These are phyloP conservation scores for Ailurus styani DNA, from an alignment of 2,113 vertebrate genomes.

Conservation along the genomic window DNA sequence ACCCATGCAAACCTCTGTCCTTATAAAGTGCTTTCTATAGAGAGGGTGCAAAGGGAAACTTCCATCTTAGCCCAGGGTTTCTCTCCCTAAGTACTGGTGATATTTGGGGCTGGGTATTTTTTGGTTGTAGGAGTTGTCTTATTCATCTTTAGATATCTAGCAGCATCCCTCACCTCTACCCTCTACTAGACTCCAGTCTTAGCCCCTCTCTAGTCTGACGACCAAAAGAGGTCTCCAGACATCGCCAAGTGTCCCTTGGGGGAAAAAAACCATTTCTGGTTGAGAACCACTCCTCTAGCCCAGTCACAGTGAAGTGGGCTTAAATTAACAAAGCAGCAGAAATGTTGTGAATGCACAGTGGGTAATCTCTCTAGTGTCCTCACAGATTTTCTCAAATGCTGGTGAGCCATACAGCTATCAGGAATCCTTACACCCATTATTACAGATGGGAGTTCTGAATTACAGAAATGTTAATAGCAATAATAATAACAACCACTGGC, in stretches of 20 bases:
- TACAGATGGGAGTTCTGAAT: background rate
- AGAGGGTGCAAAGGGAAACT: background rate
- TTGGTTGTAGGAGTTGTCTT: background rate
- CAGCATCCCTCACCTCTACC: background rate
- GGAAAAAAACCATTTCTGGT: background rate
- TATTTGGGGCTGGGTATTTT: background rate
- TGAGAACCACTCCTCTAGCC: background rate
- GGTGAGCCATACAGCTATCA: background rate
- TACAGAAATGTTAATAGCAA: background rate
- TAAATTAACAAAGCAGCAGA: background rate
- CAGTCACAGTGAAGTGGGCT: background rate
- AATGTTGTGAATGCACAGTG: background rate
- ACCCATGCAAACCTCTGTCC: background rate
- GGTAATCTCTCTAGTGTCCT: background rate
- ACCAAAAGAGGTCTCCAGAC: background rate
- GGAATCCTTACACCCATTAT: background rate
- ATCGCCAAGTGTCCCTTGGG: background rate
- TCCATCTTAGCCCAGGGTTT: background rate
- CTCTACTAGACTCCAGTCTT: background rate
- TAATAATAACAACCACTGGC: background rate
- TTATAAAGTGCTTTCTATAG: background rate
- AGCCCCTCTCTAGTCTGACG: background rate
- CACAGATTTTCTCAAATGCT: background rate
- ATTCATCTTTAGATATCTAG: background rate
- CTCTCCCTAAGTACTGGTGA: background rate